A percentile compares a stretch with the other conserved stretches of the same genome.
phyloP scores from a whole-genome alignment of 2,797 vertebrate genomes.

The Aeoliscus strigatus region DNA sequence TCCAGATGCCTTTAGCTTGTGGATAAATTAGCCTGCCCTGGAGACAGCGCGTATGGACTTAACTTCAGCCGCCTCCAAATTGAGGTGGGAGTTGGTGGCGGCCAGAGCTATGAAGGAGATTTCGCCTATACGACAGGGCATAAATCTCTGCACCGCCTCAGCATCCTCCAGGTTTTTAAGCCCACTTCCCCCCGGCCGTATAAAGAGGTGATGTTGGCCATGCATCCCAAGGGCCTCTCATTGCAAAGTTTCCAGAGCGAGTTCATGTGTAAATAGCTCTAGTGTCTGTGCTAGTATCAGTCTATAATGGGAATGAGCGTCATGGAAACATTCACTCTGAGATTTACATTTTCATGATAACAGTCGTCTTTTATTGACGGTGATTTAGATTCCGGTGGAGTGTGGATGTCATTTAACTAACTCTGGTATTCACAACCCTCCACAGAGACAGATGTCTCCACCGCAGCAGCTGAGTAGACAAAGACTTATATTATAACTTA shows the following conservation, averaged over 20 bases:
- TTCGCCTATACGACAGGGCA: slow-evolving; percentile 56
- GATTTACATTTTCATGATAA: too few relatives aligned
- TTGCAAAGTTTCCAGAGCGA: slow-evolving; percentile 14
- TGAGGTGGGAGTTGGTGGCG: slow-evolving; percentile 70
- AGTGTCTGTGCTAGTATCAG: slow-evolving; percentile 8
- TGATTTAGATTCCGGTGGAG: too few relatives aligned
- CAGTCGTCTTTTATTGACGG: too few relatives aligned
- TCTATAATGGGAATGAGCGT: too few relatives aligned
- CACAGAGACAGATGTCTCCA: too few relatives aligned
- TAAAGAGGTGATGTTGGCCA: slow-evolving; percentile 39
- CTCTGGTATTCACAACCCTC: too few relatives aligned
- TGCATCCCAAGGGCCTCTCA: slow-evolving; percentile 26
- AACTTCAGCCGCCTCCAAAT: slow-evolving; percentile 64
- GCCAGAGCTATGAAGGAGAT: slow-evolving; percentile 67
- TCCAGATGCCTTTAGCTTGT: slow-evolving; percentile 39
- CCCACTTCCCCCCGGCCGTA: slow-evolving; percentile 26
- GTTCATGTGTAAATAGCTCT: slow-evolving; percentile 21
- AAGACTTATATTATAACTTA: too few relatives aligned
- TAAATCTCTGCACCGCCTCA: slow-evolving; percentile 58
- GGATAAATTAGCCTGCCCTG: slow-evolving; percentile 60
- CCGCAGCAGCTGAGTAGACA: too few relatives aligned
- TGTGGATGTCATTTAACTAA: too few relatives aligned
- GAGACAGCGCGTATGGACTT: slow-evolving; percentile 44
- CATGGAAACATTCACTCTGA: too few relatives aligned
- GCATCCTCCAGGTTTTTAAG: slow-evolving; percentile 26